These are phyloP conservation scores for Bettongia penicillata DNA, from an alignment of 2,113 vertebrate genomes.

Conservation along the genomic window DNA sequence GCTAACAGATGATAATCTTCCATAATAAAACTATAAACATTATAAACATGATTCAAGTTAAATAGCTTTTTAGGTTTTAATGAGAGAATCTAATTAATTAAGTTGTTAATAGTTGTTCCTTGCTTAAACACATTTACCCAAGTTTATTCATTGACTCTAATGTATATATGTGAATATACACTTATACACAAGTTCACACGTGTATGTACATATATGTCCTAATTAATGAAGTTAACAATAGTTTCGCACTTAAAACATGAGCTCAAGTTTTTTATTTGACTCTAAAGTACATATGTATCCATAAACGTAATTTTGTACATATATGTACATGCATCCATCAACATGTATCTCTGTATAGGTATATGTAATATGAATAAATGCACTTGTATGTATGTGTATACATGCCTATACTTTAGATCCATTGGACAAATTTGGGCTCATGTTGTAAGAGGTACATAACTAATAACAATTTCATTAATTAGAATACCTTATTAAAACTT, in stretches of 20 bases:
- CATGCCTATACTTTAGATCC: neutral
- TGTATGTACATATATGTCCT: neutral
- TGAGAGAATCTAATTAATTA: slow-evolving; percentile 6
- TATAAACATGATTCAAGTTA: slow-evolving; percentile 1
- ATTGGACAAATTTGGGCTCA: neutral
- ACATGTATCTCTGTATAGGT: neutral
- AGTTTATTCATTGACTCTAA: neutral
- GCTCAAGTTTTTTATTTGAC: neutral
- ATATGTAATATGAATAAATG: neutral
- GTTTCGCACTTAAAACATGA: neutral
- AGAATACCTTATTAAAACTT: no score
- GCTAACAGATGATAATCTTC: neutral
- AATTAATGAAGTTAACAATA: neutral
- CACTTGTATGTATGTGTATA: neutral
- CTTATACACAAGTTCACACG: neutral
- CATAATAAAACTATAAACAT: neutral
- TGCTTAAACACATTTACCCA: neutral
- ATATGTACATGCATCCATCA: neutral
- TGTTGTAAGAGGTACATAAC: neutral
- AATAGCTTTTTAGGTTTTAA: slow-evolving; percentile 34
- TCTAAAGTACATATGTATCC: neutral
- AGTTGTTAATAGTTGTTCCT: neutral
- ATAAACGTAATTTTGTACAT: neutral
- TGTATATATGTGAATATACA: neutral
- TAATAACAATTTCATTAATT: no score